phyloP scores from a whole-genome alignment of 2,113 vertebrate genomes.

The Percina caprodes region DNA sequence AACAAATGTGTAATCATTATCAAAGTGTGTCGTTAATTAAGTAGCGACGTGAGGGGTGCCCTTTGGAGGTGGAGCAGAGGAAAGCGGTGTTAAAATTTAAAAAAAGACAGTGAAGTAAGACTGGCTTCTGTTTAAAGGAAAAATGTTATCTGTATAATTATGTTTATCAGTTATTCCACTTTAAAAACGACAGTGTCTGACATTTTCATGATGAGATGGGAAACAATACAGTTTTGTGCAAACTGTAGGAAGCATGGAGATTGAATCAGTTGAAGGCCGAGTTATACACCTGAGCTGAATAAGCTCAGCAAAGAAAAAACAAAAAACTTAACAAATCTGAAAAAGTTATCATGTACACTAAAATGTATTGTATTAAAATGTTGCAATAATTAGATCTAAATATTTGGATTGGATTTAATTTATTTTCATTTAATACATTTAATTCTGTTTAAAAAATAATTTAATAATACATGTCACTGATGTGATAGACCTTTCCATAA shows the following conservation, averaged over 20 bases:
- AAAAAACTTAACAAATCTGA: background rate
- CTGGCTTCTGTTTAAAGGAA: background rate
- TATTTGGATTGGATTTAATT: background rate
- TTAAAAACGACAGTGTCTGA: background rate
- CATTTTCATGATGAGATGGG: background rate
- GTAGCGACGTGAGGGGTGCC: background rate
- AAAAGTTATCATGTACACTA: background rate
- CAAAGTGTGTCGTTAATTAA: background rate
- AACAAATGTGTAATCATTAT: background rate
- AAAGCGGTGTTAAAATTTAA: background rate
- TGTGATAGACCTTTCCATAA: background rate
- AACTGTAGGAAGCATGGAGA: background rate
- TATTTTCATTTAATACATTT: background rate
- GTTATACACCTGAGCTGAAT: background rate
- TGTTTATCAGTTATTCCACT: background rate
- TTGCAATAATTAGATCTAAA: background rate
- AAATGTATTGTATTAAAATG: background rate
- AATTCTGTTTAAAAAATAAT: background rate
- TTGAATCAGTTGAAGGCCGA: background rate
- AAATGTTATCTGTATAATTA: slow-evolving; percentile 2
- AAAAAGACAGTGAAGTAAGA: background rate
- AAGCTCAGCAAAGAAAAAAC: background rate
- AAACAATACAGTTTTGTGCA: background rate
- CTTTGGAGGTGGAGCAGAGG: background rate
- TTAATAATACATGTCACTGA: background rate